Evolutionary conservation across 1,140 invertebrate genomes (phyloP).

Genomic region (Drosophila prosaltans): DNA sequence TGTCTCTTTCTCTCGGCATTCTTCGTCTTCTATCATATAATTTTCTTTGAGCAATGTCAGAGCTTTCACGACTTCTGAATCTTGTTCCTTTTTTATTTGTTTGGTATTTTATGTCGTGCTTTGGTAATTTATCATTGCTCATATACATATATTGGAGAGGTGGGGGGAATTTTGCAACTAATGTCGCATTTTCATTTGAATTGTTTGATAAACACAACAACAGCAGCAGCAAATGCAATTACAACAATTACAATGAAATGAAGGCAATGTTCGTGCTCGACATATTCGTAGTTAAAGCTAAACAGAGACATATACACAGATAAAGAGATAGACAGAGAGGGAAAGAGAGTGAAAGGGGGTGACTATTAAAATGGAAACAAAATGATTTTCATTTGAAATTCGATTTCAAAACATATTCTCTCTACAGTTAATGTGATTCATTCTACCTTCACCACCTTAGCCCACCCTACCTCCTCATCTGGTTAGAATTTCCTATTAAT

Average conservation of each 20-base stretch:
- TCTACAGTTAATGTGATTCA: constrained; percentile 1
- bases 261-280: constrained; percentile 18
- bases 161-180: constrained; percentile 1
- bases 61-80: constrained; percentile 6
- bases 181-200: constrained; percentile 13
- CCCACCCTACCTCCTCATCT: no score
- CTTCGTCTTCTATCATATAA: neutral
- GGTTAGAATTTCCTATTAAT: no score
- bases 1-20: neutral
- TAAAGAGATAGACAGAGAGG: neutral
- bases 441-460: no score
- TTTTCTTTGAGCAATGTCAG: neutral
- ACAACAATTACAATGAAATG: constrained; percentile 21
- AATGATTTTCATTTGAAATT: neutral
- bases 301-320: neutral
- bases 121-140: constrained; percentile 6
- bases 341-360: neutral
- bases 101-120: constrained; percentile 9
- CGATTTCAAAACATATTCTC: constrained; percentile 8
- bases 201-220: neutral
- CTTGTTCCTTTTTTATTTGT: neutral
- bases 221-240: constrained; percentile 7
- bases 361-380: no score
- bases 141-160: neutral
- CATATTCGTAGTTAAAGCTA: neutral